phyloP scores from a whole-genome alignment of 2,797 vertebrate species.

The Premnoplex brunnescens region DNA sequence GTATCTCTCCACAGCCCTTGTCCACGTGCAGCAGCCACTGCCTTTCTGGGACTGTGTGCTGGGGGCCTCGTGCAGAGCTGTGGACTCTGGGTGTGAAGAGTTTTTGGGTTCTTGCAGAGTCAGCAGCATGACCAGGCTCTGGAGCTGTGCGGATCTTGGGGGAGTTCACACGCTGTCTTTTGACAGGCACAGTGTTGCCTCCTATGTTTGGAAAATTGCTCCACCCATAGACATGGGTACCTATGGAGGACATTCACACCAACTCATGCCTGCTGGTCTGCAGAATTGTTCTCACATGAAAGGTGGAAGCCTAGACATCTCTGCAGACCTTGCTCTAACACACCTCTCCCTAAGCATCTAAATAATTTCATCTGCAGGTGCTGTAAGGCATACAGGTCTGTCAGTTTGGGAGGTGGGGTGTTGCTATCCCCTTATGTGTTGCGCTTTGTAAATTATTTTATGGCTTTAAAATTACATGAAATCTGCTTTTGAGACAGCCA shows the following conservation, averaged over 20 bases:
- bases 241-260: neutral
- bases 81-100: neutral
- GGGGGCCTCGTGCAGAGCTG: neutral
- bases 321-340: neutral
- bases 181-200: accelerated
- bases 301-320: neutral
- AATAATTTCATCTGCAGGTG: neutral
- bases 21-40: neutral
- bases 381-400: neutral
- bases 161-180: neutral
- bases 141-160: neutral
- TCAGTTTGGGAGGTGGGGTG: neutral
- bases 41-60: neutral
- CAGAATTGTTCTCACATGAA: neutral
- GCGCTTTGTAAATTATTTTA: neutral
- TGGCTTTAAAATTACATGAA: neutral
- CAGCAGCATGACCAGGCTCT: neutral
- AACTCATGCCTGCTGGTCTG: neutral
- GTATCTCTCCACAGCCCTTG: neutral
- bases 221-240: accelerated
- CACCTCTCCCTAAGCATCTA: neutral
- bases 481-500: neutral
- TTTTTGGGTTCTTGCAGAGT: neutral
- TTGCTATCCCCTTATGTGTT: neutral
- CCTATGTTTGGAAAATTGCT: neutral